phyloP scores from a whole-genome alignment of 2,113 vertebrate species.

The Leptobrachium ailaonicum region DNA sequence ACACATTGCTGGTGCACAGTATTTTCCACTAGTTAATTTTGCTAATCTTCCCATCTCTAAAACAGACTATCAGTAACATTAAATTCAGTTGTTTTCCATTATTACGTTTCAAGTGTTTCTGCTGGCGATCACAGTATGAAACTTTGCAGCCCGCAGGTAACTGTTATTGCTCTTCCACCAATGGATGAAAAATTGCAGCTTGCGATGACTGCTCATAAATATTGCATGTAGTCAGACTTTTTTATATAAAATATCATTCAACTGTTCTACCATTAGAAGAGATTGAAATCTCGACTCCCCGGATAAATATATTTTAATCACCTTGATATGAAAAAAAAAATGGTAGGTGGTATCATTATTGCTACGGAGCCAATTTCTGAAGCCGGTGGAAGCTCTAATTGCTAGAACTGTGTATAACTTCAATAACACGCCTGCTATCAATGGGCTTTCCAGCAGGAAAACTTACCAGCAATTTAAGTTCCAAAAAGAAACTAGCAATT shows the following conservation, averaged over 20 bases:
- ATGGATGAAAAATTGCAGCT: neutral
- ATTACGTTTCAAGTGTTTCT: neutral
- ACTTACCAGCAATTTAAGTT: constrained; percentile 20
- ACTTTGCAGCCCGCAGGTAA: neutral
- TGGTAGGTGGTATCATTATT: neutral
- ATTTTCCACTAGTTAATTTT: too few relatives aligned
- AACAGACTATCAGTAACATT: too few relatives aligned
- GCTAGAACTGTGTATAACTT: neutral
- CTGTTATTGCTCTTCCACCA: neutral
- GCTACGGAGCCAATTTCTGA: neutral
- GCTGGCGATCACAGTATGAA: neutral
- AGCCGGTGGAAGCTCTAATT: neutral
- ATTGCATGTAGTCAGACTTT: neutral
- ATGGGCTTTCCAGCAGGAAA: neutral
- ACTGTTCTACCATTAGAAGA: neutral
- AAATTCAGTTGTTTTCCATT: too few relatives aligned
- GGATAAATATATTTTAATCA: neutral
- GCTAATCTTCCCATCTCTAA: too few relatives aligned
- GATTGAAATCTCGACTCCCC: neutral
- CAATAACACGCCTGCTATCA: neutral
- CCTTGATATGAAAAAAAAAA: neutral
- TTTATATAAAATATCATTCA: neutral
- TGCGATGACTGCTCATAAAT: neutral
- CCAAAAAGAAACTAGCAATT: constrained; percentile 23
- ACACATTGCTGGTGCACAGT: too few relatives aligned